Conservation (phyloP, 2,797 vertebrate species). For the Acrocephalus scirpaceus region DNA sequence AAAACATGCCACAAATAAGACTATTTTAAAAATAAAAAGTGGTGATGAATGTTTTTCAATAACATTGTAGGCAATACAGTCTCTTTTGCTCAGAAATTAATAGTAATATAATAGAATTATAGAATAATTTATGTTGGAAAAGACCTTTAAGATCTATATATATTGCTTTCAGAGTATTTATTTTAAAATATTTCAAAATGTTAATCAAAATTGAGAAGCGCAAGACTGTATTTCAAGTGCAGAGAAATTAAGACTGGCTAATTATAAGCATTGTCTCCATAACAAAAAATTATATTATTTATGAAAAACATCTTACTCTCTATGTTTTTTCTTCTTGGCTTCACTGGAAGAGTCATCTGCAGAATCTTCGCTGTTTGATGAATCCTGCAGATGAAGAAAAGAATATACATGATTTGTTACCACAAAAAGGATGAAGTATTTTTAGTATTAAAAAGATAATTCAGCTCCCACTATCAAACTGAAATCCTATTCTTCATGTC, state of each 20-base stretch:
- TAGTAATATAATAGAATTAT: neutral
- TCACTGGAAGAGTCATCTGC: conserved; percentile 80
- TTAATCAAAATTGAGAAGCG: neutral
- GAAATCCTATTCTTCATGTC: neutral
- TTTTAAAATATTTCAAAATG: neutral
- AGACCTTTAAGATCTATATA: neutral
- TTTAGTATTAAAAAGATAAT: conserved; percentile 21
- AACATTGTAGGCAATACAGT: neutral
- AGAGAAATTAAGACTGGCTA: neutral
- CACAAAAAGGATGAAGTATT: neutral
- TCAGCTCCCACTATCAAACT: neutral
- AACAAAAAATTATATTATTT: neutral
- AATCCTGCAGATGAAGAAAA: conserved; percentile 79
- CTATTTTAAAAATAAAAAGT: neutral
- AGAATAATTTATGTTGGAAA: neutral
- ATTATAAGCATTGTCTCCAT: neutral
- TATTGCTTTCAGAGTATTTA: neutral
- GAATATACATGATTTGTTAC: neutral
- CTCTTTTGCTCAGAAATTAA: neutral
- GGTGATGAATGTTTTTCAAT: neutral
- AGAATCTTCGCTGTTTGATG: conserved; percentile 85
- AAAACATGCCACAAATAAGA: neutral
- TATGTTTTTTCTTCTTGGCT: conserved; percentile 84
- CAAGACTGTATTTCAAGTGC: neutral
- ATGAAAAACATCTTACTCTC: conserved; percentile 81